Conservation (phyloP, 2,797 vertebrate species). For the Bryconaethiops microstoma region DNA sequence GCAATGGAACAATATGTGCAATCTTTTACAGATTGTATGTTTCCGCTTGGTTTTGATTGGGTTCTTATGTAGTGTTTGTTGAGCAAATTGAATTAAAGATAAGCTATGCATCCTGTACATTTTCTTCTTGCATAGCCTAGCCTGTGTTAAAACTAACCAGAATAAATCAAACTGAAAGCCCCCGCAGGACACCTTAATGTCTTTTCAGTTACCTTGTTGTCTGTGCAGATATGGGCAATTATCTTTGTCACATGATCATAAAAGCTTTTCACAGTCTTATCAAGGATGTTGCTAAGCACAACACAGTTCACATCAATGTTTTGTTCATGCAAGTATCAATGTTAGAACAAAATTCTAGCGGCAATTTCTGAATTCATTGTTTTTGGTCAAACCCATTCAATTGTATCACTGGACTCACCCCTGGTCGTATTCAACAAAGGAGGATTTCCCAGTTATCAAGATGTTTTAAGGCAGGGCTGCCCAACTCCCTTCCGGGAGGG, state of each 20-base stretch:
- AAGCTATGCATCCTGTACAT: not conserved
- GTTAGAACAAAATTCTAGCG: not conserved
- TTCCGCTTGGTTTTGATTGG: not conserved
- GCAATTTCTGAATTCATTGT: not conserved
- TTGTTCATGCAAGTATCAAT: not conserved
- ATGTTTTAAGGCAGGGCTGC: no score
- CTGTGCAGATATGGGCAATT: not conserved
- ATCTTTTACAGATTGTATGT: not conserved
- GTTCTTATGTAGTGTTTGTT: slow-evolving; percentile 1
- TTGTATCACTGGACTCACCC: not conserved
- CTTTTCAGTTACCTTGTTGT: not conserved
- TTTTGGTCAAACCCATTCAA: not conserved
- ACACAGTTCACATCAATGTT: not conserved
- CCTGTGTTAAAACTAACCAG: not conserved
- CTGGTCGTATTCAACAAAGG: not conserved
- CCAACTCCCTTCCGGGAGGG: no score
- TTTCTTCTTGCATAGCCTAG: not conserved
- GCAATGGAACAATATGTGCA: slow-evolving; percentile 25
- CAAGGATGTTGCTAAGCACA: no score
- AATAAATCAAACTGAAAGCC: not conserved
- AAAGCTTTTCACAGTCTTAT: no score
- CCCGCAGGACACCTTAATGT: no score
- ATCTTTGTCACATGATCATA: not conserved
- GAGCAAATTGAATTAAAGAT: not conserved
- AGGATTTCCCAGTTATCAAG: no score